These are phyloP conservation scores for Morbakka virulenta DNA, from an alignment of 30 jellyfish, hydroid and myxozoan species.

Conservation along the genomic window DNA sequence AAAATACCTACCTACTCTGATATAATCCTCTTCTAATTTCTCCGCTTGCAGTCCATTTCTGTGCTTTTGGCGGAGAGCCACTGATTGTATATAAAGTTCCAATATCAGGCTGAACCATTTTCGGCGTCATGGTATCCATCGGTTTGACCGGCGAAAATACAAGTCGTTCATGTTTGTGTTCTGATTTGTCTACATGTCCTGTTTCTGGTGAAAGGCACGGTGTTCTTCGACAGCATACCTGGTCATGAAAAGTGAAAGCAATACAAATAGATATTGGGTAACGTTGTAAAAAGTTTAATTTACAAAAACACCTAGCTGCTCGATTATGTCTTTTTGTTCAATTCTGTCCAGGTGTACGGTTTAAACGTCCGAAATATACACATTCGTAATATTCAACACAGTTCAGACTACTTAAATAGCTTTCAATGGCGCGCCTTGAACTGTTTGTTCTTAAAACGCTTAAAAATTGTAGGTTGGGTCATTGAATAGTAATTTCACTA, in stretches of 20 bases:
- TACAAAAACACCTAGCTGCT: no score
- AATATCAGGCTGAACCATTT: slow-evolving; percentile 63
- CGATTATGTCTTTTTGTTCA: no score
- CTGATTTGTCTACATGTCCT: slow-evolving; percentile 2
- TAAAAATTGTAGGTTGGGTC: no score
- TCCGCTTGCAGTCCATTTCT: slow-evolving; percentile 59
- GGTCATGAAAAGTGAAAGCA: slow-evolving; percentile 1
- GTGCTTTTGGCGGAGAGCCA: slow-evolving; percentile 80
- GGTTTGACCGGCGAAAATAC: slow-evolving; percentile 58
- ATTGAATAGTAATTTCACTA: no score
- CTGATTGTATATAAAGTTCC: slow-evolving; percentile 40
- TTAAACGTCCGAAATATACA: no score
- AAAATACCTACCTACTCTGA: slow-evolving; percentile 57
- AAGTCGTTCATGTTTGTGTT: slow-evolving; percentile 29
- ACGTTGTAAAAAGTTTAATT: no score
- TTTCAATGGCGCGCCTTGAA: no score
- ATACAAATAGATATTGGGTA: no score
- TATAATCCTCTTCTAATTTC: slow-evolving; percentile 48
- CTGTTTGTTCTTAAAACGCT: no score
- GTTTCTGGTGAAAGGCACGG: slow-evolving; percentile 10
- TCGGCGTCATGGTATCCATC: slow-evolving; percentile 60
- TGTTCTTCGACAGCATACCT: slow-evolving; percentile 50
- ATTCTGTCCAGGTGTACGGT: no score
- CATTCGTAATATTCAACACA: no score
- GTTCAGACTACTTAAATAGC: no score